These are phyloP conservation scores for Lycodopsis pacificus DNA, from an alignment of 2,797 vertebrate genomes.

Conservation along the genomic window DNA sequence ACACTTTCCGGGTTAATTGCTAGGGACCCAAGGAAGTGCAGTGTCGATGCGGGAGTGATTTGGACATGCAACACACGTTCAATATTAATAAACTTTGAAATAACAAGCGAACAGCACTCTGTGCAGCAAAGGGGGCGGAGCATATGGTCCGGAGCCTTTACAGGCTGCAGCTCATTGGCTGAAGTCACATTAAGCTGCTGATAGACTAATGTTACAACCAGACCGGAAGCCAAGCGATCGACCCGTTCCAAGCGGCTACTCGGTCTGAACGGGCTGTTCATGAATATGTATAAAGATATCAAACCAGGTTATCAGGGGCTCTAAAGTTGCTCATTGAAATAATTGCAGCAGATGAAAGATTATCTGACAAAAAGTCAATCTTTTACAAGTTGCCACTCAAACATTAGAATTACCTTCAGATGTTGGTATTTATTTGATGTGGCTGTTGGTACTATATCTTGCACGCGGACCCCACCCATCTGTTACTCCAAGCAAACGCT, in stretches of 20 bases:
- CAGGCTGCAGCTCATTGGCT: not conserved
- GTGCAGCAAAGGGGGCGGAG: not conserved
- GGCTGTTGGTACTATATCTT: conserved; percentile 6
- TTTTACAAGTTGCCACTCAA: conserved; percentile 4
- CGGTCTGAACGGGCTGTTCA: not conserved
- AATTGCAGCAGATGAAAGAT: not conserved
- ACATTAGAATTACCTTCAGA: conserved; percentile 4
- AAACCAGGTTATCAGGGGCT: not conserved
- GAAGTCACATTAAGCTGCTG: not conserved
- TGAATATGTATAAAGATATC: not conserved
- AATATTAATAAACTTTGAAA: not conserved
- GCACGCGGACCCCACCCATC: conserved; percentile 45
- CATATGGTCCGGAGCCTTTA: not conserved
- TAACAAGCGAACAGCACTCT: not conserved
- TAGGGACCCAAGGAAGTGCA: not conserved
- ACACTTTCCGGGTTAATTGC: not conserved
- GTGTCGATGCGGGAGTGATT: not conserved
- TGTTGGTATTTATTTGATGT: not conserved
- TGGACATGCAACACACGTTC: not conserved
- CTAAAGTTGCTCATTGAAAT: not conserved
- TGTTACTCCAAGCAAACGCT: conserved; percentile 48
- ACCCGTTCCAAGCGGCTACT: not conserved
- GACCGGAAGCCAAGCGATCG: not conserved
- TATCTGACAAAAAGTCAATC: not conserved
- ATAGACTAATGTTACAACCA: not conserved